Evolutionary conservation across 2,888 invertebrate genomes (phyloP), one percentile per base, ranked within the genome.

Genomic region (Crocallis elinguaria): DNA sequence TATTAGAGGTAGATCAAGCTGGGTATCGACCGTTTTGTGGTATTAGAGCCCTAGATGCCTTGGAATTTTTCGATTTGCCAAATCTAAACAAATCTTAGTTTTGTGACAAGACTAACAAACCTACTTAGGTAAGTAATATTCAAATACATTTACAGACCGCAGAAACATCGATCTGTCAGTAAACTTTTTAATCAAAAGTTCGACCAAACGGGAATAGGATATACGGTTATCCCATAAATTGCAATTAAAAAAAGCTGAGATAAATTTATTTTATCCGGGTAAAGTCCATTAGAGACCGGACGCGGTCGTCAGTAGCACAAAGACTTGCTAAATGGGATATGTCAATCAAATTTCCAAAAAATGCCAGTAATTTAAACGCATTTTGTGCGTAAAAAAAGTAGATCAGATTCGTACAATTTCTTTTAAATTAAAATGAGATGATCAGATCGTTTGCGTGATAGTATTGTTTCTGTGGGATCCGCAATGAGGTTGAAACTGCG

Each of bases 311-410:
- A 38, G 33, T 13, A 8, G 30, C 52, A 38, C 50, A 44, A 38
- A 51, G 46, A 43, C 46, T 32, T 3, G 30, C 42, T 50, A 56
- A 56, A 43, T 56, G 43, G 48, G 48, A 48, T 38, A 42, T 19
- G 56, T 56, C 56, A 56, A 56, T 56, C 56, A 56, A 56, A 48
- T 45, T 45, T 30, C 9, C 39, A 39, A 45, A 50, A 39, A 32
- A 32, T 42, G 33, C 30, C 39, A 6, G 37, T 5, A 27, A 43
- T 38, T 19, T 32, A 0, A 6, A n/a, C 7, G 5, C 21, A 14
- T 5, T 21, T 23, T 12, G 1, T 16, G 3, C 8, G 3, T 11
- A 1, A 9, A 3, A 2, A 41, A 2, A 41, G 41, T 49, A 49
- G 1, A 3, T 3, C 27, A 42, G 1, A 8, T 7, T 23, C 23